Conservation (phyloP, 2,113 vertebrate species). For the Rhombomys opimus region DNA sequence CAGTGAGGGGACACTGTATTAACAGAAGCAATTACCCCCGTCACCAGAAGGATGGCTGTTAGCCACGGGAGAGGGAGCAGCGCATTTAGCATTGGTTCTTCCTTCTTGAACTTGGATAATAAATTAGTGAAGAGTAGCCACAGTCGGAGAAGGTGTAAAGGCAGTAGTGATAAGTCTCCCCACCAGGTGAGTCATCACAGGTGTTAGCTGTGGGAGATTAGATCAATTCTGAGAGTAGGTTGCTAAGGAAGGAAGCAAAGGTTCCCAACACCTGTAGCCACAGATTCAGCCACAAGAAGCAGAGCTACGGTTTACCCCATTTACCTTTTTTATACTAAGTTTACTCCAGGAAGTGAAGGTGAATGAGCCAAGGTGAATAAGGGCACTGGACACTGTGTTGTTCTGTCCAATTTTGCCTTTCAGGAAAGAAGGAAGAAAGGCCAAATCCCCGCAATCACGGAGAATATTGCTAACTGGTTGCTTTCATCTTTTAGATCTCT, state of each 20-base stretch:
- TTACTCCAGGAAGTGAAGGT: neutral
- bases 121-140: neutral
- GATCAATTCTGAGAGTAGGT: neutral
- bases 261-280: neutral
- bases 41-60: neutral
- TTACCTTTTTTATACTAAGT: neutral
- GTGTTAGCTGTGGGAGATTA: neutral
- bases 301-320: neutral
- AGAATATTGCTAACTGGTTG: neutral
- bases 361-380: neutral
- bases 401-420: neutral
- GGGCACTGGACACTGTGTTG: too few species aligned
- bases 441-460: neutral
- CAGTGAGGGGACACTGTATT: neutral
- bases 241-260: neutral
- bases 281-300: neutral
- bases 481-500: neutral
- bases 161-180: neutral
- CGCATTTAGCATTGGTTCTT: neutral
- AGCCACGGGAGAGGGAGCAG: neutral
- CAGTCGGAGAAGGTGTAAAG: neutral
- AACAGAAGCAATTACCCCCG: neutral
- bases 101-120: neutral
- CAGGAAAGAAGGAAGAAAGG: neutral
- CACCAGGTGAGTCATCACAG: neutral